These are phyloP conservation scores for Rallus limicola DNA, from an alignment of 2,113 vertebrate genomes.

Conservation along the genomic window DNA sequence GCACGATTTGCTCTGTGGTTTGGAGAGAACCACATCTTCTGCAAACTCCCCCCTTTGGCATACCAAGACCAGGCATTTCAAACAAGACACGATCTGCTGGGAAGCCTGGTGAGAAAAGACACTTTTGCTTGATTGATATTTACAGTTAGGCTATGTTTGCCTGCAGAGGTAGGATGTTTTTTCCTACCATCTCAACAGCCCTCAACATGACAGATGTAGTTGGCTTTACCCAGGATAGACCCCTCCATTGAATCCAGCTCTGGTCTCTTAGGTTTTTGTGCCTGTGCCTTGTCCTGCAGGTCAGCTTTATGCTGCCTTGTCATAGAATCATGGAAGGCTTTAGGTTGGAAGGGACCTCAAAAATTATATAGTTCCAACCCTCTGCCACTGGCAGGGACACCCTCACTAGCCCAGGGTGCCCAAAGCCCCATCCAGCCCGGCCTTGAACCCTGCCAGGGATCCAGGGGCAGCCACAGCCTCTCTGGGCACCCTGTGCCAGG, in stretches of 20 bases:
- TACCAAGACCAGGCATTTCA: neutral
- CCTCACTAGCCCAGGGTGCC: too few relatives aligned
- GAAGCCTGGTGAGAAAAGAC: neutral
- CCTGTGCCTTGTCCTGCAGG: neutral
- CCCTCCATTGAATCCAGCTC: neutral
- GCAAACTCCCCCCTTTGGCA: neutral
- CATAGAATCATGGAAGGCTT: too few relatives aligned
- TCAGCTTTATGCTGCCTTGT: neutral
- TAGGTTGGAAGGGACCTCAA: too few relatives aligned
- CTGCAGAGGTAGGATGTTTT: neutral
- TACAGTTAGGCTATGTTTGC: neutral
- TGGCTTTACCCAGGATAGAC: neutral
- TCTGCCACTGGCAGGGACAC: too few relatives aligned
- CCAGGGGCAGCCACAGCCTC: too few relatives aligned
- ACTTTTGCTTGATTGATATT: neutral
- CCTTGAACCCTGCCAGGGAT: too few relatives aligned
- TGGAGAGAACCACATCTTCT: constrained; percentile 35
- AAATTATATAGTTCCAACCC: too few relatives aligned
- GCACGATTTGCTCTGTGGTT: constrained; percentile 42
- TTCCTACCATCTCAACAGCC: neutral
- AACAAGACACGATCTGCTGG: neutral
- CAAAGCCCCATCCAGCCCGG: too few relatives aligned
- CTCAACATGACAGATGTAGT: neutral
- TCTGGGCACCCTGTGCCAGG: too few relatives aligned
- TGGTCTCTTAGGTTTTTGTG: neutral